Evolutionary conservation across 1,140 invertebrate species (phyloP), one percentile per base, ranked within the genome.

Genomic region (Ceratina australensis): DNA sequence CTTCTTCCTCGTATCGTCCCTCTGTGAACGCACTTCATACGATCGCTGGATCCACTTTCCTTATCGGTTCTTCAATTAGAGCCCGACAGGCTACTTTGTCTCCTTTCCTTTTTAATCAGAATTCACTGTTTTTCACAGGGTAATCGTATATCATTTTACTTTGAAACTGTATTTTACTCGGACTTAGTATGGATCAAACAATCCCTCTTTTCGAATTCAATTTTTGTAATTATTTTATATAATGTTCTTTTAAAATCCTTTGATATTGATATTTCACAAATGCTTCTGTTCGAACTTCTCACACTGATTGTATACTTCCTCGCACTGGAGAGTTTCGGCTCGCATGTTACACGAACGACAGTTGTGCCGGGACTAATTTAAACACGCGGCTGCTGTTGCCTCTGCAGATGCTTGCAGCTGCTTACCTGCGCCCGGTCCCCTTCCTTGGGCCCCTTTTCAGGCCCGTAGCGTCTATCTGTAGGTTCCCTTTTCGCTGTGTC

Each of bases 281-380:
- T 2, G 3, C 0, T 79, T 68, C 73, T 47, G 2, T 3, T 0
- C 3, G 5, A 10, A 18, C 16, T 52, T 8, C 16, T 0, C 0
- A 22, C 66, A 15, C 54, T 16, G 63, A 18, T 13, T 20, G 7
- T 4, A 22, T 16, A 20, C n/a, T 10, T 5, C 49, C 28, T 61
- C 26, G 28, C 67, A 54, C 78, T 22, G 1, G 57, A 69, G 66
- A 63, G 49, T 61, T 42, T 54, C 54, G 50, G 28, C 63, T 81
- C 52, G 68, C 87, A 87, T 90, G 90, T 89, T 92, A 83, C 87
- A 68, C 87, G 88, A 76, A 88, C 90, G 90, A 89, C 89, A 91
- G 91, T 92, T 92, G 90, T 84, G 89, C 87, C 90, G 88, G 89
- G 88, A 92, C 92, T 92, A 91, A 92, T 92, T 92, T 88, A 87